Conservation (phyloP, 2,888 invertebrate species). For the Tryphoninae sp. region DNA sequence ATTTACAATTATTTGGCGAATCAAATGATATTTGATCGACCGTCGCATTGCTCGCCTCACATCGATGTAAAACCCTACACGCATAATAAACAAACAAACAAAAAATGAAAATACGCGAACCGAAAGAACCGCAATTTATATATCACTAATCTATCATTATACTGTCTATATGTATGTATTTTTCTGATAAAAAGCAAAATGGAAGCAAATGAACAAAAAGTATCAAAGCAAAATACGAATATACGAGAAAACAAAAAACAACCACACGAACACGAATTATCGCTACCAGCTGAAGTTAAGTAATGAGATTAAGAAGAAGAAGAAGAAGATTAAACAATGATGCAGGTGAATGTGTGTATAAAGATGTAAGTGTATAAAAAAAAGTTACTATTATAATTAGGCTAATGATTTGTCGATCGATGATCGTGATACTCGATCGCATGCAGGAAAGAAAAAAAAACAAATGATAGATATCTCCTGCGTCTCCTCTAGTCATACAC, state of each 20-base stretch:
- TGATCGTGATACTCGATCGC: conserved; percentile 51
- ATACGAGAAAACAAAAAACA: conserved; percentile 16
- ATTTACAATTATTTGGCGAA: conserved; percentile 11
- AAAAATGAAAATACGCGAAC: conserved; percentile 3
- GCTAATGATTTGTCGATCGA: conserved; percentile 50
- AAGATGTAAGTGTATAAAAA: conserved; percentile 55
- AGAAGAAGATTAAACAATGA: background rate
- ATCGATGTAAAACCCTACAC: conserved; percentile 32
- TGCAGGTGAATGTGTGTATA: conserved; percentile 43
- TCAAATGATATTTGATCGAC: background rate
- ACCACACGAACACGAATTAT: conserved; percentile 45
- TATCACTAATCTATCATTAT: conserved; percentile 43
- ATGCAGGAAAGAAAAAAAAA: conserved; percentile 31
- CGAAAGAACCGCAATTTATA: conserved; percentile 51
- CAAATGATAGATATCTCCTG: conserved; percentile 46
- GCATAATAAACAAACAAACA: conserved; percentile 33
- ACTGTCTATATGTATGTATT: conserved; percentile 55
- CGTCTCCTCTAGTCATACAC: conserved; percentile 61
- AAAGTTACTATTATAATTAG: conserved; percentile 54
- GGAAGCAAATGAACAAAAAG: conserved; percentile 10
- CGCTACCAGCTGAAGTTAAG: conserved; percentile 39
- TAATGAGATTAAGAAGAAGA: conserved; percentile 33
- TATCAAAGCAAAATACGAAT: conserved; percentile 23
- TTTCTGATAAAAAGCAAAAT: conserved; percentile 50
- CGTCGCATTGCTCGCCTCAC: conserved; percentile 41